Evolutionary conservation across 2,888 invertebrate species (phyloP), one percentile per base, ranked within the genome.

Genomic region (Amiota communis): DNA sequence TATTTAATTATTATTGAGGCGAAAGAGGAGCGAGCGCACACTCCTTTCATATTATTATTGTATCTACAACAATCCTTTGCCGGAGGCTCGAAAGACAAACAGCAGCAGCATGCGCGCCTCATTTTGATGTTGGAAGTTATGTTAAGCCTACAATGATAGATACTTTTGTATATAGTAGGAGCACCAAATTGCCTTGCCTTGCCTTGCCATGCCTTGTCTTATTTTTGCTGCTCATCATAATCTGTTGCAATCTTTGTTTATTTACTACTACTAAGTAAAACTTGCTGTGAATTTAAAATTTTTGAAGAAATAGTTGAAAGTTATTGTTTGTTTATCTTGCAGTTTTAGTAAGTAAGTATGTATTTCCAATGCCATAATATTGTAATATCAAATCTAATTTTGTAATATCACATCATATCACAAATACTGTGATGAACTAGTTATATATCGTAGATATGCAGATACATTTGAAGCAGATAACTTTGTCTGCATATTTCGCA

Each of bases 1-100:
- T 82, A 84, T 83, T 84, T 83, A 83, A 83, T 83, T 83, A 84
- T 84, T 82, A 84, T 81, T 23, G 75, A 83, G 84, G 84, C 84
- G 82, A 2, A 36, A 0, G 36, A 36, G 36, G 36, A 36, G 36
- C 6, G 36, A 0, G 36, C 36, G 36, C 36, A 36, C 36, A 36
- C 12, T 51, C 53, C n/a, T n/a, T n/a, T 12, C 53, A n/a, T 8
- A n/a, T 51, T 51, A n/a, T 51, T 4, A n/a, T 51, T 48, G 65
- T 48, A 47, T 56, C 68, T 69, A 53, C 13, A 46, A 15, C 47
- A 47, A 47, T 67, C 48, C 53, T 51, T 51, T 51, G 53, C 53
- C 53, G 12, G 36, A 36, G 36, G 36, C 59, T 13, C 59, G 23
- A 59, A 17, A 11, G 12, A 17, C 20, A 36, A 59, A 8, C 59